Evolutionary conservation across 2,888 invertebrate species (phyloP), one percentile per base, ranked within the genome.

Genomic region (Alsophila aescularia): DNA sequence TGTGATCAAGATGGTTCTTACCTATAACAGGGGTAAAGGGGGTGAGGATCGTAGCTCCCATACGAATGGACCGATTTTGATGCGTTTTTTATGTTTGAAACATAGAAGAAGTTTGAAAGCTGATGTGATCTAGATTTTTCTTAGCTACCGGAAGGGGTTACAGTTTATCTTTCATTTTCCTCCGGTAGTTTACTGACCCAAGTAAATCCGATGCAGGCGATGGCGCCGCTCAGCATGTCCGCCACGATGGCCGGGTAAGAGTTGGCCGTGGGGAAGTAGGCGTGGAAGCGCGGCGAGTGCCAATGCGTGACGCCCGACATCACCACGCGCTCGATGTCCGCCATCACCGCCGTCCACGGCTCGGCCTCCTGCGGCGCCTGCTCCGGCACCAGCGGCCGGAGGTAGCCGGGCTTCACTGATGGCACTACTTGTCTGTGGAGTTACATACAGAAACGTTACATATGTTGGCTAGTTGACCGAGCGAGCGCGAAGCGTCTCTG

Each of bases 301-400:
- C 98, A 99, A 79, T 98, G 98, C 0, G 98, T 98, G 50, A 98
- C 97, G 41, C 99, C 99, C 0, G 99, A 98, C 98, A 99, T 99
- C 65, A 99, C 97, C 51, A 98, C 96, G 49, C 95, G 93, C 82
- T 99, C 99, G 59, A 99, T 94, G 81, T 99, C 99, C 4, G 94
- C 93, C 94, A 99, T 96, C 50, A 99, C 96, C 48, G 96, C 95
- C 60, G 97, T 94, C 98, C 98, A 99, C 36, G 94, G 93, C 77
- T 99, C 98, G 0, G 98, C 94, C 62, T 95, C 91, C 67, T 94
- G 92, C 0, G 99, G 99, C 0, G 98, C 97, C 56, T 93, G 93
- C 52, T 94, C 94, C 0, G 99, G 99, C 48, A 99, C 93, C 64
- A 98, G 87, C 0, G 96, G 95, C 39, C 96, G 94, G 67, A 99